Evolutionary conservation across 2,888 invertebrate genomes (phyloP), one percentile per base, ranked within the genome.

Genomic region (Diadegma fenestrale): DNA sequence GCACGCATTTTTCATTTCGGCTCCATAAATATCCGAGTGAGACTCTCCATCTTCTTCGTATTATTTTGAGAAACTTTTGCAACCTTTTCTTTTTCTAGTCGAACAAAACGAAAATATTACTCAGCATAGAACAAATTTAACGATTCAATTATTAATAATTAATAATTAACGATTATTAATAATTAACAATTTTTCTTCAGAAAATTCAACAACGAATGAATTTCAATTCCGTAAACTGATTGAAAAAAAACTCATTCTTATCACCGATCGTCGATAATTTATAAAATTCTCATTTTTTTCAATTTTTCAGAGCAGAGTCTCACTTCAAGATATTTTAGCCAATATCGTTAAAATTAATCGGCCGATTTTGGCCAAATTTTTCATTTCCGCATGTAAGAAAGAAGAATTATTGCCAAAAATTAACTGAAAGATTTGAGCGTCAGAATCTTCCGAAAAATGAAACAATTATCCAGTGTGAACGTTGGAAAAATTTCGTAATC

Each of bases 381-480:
- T 58, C 14, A 26, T 26, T 58, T 14, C 14, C 45, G 17, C 6
- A 4, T 14, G 26, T 58, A 26, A 58, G 12, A 58, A 26, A 58
- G 4, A 58, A 58, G 14, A 12, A 17, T 12, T 58, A 26, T 26
- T 37, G 8, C 1, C 26, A 26, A 58, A 26, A 26, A 58, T 26
- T 26, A 6, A 58, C 26, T 58, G 58, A 22, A 58, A 58, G 58
- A 58, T 58, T 58, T 58, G 58, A 58, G 58, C 58, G 58, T 26
- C 0, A 10, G 2, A 26, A 58, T 22, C 5, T 6, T 54, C 19
- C 33, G 33, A 19, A 71, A 30, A n/a, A 48, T 30, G 8, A 30
- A 69, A 45, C 12, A n/a, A 19, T 33, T 69, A n/a, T 51, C 17
- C 30, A 5, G 10, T 30, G 30, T 48, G 48, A 33, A 45, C 30